These are phyloP conservation scores for Megalopta genalis DNA, from an alignment of 1,140 invertebrate species.

Conservation along the genomic window DNA sequence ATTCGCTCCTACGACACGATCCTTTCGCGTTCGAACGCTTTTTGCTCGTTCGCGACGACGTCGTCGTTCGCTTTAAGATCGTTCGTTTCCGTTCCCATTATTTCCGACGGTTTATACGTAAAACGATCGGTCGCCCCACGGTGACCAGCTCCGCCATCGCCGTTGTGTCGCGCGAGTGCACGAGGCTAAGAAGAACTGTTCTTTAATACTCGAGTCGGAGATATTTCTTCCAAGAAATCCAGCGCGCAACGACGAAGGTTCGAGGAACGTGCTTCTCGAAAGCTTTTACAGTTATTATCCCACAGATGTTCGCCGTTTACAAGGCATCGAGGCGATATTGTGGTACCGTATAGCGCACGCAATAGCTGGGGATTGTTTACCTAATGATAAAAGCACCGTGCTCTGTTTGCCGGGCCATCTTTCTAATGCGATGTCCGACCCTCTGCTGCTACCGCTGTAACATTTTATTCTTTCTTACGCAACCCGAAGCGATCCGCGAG, in stretches of 20 bases:
- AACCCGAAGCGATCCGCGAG: neutral
- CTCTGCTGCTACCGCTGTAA: neutral
- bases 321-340: constrained; percentile 60
- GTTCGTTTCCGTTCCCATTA: too few species aligned
- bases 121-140: too few species aligned
- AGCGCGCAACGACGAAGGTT: constrained; percentile 16
- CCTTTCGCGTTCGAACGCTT: too few species aligned
- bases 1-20: too few species aligned
- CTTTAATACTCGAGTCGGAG: constrained; percentile 31
- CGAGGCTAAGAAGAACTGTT: constrained; percentile 7
- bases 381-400: constrained; percentile 73
- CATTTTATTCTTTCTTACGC: neutral
- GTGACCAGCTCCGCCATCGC: too few species aligned
- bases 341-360: constrained; percentile 5
- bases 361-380: constrained; percentile 69
- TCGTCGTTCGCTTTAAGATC: too few species aligned
- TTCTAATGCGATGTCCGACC: constrained; percentile 47
- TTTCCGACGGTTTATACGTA: too few species aligned
- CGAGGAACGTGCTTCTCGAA: constrained; percentile 55
- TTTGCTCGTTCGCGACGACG: too few species aligned
- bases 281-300: constrained; percentile 78
- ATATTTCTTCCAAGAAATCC: constrained; percentile 51
- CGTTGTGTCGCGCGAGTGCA: too few species aligned
- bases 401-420: constrained; percentile 69
- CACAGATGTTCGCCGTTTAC: constrained; percentile 69